phyloP scores from a whole-genome alignment of 2,797 vertebrate genomes.

The Amazona ochrocephala region DNA sequence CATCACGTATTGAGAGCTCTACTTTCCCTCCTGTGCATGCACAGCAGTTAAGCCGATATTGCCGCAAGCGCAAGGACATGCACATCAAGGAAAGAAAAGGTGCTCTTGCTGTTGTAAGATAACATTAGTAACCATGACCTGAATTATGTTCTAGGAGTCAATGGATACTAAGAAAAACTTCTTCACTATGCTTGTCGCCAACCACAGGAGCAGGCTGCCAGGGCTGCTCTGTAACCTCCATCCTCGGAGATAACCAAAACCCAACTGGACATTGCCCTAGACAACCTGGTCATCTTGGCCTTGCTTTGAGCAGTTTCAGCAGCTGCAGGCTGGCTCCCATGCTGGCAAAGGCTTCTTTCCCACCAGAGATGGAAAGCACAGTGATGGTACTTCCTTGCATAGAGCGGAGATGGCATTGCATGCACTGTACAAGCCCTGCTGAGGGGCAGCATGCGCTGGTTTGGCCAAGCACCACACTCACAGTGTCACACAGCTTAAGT shows the following conservation, averaged over 20 bases:
- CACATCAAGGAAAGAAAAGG: neutral
- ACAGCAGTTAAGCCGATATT: neutral
- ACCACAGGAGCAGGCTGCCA: neutral
- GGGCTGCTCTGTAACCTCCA: neutral
- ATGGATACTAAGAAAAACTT: neutral
- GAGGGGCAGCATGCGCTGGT: neutral
- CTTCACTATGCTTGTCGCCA: neutral
- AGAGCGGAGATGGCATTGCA: accelerated
- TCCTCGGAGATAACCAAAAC: neutral
- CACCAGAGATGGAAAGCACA: neutral
- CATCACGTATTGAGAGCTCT: accelerated
- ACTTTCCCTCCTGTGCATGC: neutral
- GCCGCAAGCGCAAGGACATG: accelerated
- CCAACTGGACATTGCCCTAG: neutral
- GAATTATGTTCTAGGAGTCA: neutral
- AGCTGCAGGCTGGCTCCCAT: neutral
- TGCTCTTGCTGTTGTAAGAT: neutral
- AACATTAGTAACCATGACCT: neutral
- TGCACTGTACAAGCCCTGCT: neutral
- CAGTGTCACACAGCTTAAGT: neutral
- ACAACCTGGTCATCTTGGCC: neutral
- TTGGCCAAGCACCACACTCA: neutral
- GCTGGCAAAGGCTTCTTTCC: neutral
- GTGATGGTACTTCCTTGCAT: neutral
- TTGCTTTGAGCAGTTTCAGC: neutral